Base-by-base conservation (phyloP, 2,113 vertebrate genomes). In the Rhynchomys soricoides region DNA sequence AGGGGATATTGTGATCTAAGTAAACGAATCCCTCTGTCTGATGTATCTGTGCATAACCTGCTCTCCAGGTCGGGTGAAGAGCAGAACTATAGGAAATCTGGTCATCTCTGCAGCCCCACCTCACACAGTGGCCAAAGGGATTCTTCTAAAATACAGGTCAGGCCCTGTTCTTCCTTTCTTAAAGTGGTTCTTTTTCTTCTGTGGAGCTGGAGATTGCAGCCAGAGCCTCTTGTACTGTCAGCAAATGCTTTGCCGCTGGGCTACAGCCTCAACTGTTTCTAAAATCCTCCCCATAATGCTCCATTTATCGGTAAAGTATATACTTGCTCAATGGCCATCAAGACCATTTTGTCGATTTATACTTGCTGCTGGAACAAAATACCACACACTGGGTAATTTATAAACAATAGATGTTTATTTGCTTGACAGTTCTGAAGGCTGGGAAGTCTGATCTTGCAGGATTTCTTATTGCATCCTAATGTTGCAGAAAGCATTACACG, bases 241-340 rank as follows among this genome's bases (percentile, higher is more conserved):
- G 37, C 34, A 71, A 73, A 71, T 71, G 37, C 50, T 73, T n/a
- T 29, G 50, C 19, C 86, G 43, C 68, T 31, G 37, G 17, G 37
- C 50, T 57, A 31, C 15, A 88, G 24, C 68, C 50, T 52, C 68
- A 59, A 13, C 37, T 4, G 15, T 57, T 73, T 73, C 70, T 57
- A 50, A 57, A 88, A 71, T 16, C 34, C 31, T 26, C 40, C 43
- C 50, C 40, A 73, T 85, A 70, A 37, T 24, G 89, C 74, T 82
- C 57, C 70, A 19, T 92, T 93, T 96, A 66, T 90, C 19, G 55
- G 37, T 83, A 92, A 90, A 86, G 52, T 81, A 88, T 81, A 79
- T 90, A 82, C 19, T 26, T 22, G 86, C 40, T 94, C 24, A 29
- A 48, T 48, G 34, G n/a, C 50, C 21, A 90, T 90, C n/a, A 79